Evolutionary conservation across 2,113 vertebrate species (phyloP), one percentile per base, ranked within the genome.

Genomic region (Cromileptes altivelis): DNA sequence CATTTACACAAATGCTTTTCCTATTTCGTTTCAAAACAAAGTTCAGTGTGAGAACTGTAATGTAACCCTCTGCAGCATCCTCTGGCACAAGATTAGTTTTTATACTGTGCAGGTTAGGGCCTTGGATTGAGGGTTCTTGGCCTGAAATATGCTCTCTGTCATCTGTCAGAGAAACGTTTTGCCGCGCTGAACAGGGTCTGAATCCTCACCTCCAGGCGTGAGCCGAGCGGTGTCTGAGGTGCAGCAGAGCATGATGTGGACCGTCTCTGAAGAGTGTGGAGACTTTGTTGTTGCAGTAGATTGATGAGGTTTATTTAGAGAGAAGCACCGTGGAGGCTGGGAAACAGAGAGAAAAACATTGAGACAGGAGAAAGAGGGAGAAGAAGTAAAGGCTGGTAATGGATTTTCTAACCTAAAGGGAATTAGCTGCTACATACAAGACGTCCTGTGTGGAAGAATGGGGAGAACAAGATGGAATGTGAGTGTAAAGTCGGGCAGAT

Each of bases 241-340:
- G 73, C 81, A 81, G 79, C 79, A 0, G 84, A 87, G 87, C 85
- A 25, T 71, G 85, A 61, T 63, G 73, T 47, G 77, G 77, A 55
- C 12, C 23, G 13, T 73, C 79, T 84, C 79, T 69, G 74, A 79
- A 81, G 85, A 77, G 82, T 33, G 47, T 8, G 25, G 72, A 30
- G 58, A 45, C 33, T 81, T 52, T 84, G 84, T 82, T 88, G 85
- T 75, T 84, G 81, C 71, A 57, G 69, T 21, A 85, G 86, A 89
- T 89, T 88, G 88, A 92, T 89, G 91, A 89, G 85, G 89, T 92
- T 91, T 90, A 85, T 90, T 90, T 88, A 86, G 78, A 86, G 62
- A 40, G 58, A 58, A 74, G 72, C 13, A 15, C 42, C 33, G 80
- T 25, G 75, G 80, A 73, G 21, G 57, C 65, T 40, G 64, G 63